Evolutionary conservation across 92 coral and sea anemone genomes (phyloP), one percentile per base, ranked within the genome.

Genomic region (Virgularia gustaviana): DNA sequence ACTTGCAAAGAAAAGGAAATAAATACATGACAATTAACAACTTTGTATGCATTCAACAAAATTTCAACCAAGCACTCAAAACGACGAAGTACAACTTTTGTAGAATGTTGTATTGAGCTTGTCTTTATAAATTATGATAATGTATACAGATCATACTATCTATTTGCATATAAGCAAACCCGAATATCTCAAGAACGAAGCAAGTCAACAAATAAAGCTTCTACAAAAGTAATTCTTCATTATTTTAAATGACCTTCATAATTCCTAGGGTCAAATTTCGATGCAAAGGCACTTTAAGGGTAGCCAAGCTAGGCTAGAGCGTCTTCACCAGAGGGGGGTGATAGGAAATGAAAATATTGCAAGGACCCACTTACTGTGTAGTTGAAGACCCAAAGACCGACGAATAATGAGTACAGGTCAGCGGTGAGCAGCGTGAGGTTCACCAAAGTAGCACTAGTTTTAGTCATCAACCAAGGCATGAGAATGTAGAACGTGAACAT

Each of bases 371-470:
- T 58, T 29, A 89, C 98, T 90, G 80, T 85, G 68, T 86, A 89
- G 41, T 84, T 87, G 72, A 92, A 92, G 10, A 92, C 55, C 47
- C 86, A 80, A 47, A 89, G 68, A 3, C 98, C 98, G 80, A 88
- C 73, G 24, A 92, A 73, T 31, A 92, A 82, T 12, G 94, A 81
- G 73, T 89, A 92, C 20, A 92, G 80, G 75, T 92, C 96, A 24
- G 98, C 96, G 0, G 98, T 92, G 45, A 92, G 85, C 49, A 92
- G 52, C 16, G 96, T 89, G 49, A 92, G 68, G 76, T 89, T 92
- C 6, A 87, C 96, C 71, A 89, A 85, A 57, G 91, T 83, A 0
- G 98, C 98, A 83, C 98, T 92, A 75, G 90, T 92, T 11, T 57
- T 51, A 60, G 72, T 73, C 77, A 92, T 79, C 3, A 77, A 80